Base-by-base conservation (phyloP, 2,888 invertebrate genomes). In the Cloeon dipterum region DNA sequence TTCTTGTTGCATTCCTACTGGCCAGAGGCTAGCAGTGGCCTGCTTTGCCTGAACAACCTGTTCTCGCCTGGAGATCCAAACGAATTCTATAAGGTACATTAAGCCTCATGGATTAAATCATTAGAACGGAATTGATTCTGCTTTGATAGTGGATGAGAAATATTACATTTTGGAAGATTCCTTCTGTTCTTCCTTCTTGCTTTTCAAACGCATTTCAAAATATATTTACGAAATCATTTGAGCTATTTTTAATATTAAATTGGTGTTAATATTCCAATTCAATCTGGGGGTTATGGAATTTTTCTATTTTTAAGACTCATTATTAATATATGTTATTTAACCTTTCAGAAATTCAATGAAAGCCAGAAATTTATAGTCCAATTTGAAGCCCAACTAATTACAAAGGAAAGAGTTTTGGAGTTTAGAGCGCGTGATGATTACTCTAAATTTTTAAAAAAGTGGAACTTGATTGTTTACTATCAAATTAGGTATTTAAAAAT, bases 381-480 rank as follows among this genome's bases (percentile, higher is more conserved):
- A 39, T 85, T 89, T 58, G 54, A 89, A 13, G 61, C 56, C 35
- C 67, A 67, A 49, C 65, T 89, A 44, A 57, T 61, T 23, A 61
- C 58, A 36, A 56, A 65, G 39, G 68, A 69, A 34, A 65, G 68
- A 42, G 60, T 67, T 1, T 59, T 64, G 41, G 50, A 66, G 18
- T 63, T 86, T 38, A 64, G 69, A 43, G 58, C 63, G 37, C 73
- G 81, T 49, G 55, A 66, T 2, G 73, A 77, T 43, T 86, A 79
- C 50, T 70, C 70, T 48, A 72, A 68, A 43, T 85, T 88, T 51
- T 68, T 83, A 45, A 71, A 72, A 44, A 73, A 82, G 46, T 94
- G 91, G 82, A 93, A 91, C 58, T 62, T 93, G 36, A 82, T 88
- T 10, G 89, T 94, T n/a, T 94, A 94, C 57, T 93, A 86, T 55